Percentiles rank a stretch among this genome's conserved stretches.
Evolutionary conservation across 2,888 invertebrate species (phyloP).

Genomic region (Sepioteuthis lessoniana): DNA sequence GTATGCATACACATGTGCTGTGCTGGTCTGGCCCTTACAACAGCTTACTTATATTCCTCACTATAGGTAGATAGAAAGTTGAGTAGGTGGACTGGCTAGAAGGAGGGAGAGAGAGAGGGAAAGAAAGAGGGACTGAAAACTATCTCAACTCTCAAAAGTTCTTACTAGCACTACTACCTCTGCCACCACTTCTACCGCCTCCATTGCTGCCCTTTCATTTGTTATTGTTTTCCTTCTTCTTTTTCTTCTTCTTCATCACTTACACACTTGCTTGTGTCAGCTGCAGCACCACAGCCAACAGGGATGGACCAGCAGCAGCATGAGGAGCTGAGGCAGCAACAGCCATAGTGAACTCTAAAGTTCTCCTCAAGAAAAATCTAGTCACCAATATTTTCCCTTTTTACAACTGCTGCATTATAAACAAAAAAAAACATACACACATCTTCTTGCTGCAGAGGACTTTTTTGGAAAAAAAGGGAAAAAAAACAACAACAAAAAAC

Average conservation of each 20-base stretch:
- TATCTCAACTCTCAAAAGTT: not conserved
- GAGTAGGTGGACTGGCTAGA: not conserved
- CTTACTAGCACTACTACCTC: not conserved
- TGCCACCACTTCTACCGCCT: not conserved
- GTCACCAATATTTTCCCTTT: constrained; percentile 40
- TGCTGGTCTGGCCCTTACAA: constrained; percentile 1
- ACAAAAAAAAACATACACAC: not conserved
- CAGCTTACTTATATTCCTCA: not conserved
- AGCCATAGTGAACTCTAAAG: constrained; percentile 40
- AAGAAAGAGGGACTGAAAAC: not conserved
- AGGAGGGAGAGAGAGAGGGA: not conserved
- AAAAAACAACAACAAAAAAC: not conserved
- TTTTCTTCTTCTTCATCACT: not conserved
- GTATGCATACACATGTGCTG: not conserved
- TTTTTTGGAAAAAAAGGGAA: not conserved
- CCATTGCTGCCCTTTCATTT: not conserved
- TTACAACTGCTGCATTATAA: constrained; percentile 37
- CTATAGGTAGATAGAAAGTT: not conserved
- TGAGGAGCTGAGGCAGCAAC: constrained; percentile 39
- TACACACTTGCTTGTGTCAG: not conserved
- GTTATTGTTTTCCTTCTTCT: not conserved
- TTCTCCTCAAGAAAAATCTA: constrained; percentile 40
- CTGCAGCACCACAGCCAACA: constrained; percentile 40
- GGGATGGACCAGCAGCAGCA: constrained; percentile 47
- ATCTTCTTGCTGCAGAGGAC: not conserved